Conservation (phyloP, 2,888 invertebrate species). For the Cheilosia vernalis region DNA sequence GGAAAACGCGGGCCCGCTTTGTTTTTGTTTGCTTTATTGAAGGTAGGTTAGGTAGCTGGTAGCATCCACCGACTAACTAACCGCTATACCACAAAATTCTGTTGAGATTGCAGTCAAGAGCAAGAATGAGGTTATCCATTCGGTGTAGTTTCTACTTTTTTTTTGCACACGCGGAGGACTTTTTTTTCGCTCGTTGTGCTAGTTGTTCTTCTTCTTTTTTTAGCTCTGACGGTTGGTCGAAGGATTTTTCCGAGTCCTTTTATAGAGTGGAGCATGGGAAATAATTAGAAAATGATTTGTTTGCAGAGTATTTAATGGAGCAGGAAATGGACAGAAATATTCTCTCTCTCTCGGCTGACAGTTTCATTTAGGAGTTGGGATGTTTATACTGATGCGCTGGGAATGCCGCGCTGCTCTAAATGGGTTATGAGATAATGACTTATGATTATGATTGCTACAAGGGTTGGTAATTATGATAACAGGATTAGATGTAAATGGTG, state of each 20-base stretch:
- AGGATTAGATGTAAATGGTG: slow-evolving; percentile 51
- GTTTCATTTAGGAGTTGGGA: slow-evolving; percentile 40
- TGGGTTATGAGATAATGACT: slow-evolving; percentile 64
- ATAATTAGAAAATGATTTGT: slow-evolving; percentile 72
- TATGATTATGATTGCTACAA: slow-evolving; percentile 52
- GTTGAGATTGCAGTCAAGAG: slow-evolving; percentile 59
- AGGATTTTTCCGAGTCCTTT: slow-evolving; percentile 30
- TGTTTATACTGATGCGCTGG: not conserved
- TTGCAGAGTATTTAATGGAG: slow-evolving; percentile 67
- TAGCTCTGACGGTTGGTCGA: slow-evolving; percentile 41
- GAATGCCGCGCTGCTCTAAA: slow-evolving; percentile 11
- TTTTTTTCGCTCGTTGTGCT: slow-evolving; percentile 21
- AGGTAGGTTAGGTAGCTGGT: slow-evolving; percentile 5
- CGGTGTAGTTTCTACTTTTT: slow-evolving; percentile 6
- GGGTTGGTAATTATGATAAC: slow-evolving; percentile 59
- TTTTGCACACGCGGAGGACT: not conserved
- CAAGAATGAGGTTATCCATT: slow-evolving; percentile 45
- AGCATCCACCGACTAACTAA: slow-evolving; percentile 37
- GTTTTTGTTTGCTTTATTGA: slow-evolving; percentile 58
- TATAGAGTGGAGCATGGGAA: slow-evolving; percentile 23
- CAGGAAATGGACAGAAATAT: slow-evolving; percentile 63
- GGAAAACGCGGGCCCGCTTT: slow-evolving; percentile 7
- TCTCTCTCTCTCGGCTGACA: slow-evolving; percentile 36
- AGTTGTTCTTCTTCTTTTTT: slow-evolving; percentile 21
- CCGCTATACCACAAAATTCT: slow-evolving; percentile 38